These are phyloP conservation scores for Daktulosphaira vitifoliae DNA, from an alignment of 1,140 invertebrate species.

Conservation along the genomic window DNA sequence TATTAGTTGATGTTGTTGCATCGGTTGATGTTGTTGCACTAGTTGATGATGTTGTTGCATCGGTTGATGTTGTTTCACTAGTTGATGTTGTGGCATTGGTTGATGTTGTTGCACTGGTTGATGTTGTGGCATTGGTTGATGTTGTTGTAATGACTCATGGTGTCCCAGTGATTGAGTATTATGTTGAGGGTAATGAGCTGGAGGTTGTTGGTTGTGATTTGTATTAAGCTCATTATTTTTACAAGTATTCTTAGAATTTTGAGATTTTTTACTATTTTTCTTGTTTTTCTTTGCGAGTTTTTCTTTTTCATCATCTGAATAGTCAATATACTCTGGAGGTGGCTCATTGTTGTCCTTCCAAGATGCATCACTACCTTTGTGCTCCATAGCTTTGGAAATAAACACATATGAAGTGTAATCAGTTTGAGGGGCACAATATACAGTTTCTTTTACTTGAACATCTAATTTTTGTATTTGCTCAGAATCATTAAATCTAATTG, in stretches of 20 bases:
- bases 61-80: no score
- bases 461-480: conserved; percentile 59
- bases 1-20: no score
- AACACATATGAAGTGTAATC: conserved; percentile 67
- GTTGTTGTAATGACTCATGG: no score
- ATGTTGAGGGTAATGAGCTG: no score
- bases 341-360: conserved; percentile 76
- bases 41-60: no score
- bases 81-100: no score
- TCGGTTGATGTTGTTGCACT: no score
- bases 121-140: no score
- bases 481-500: conserved; percentile 68
- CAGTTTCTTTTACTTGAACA: conserved; percentile 55
- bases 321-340: conserved; percentile 60
- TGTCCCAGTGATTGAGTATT: no score
- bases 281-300: conserved; percentile 39
- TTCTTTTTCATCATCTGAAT: conserved; percentile 84
- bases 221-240: no score
- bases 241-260: neutral
- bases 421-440: conserved; percentile 69
- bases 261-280: neutral
- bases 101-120: no score
- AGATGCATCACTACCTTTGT: conserved; percentile 71
- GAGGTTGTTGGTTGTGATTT: no score
- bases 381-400: conserved; percentile 58